Percentiles rank a stretch among this genome's conserved stretches.
Evolutionary conservation across 2,888 invertebrate species (phyloP).

Genomic region (Pseudolycoriella hygida): DNA sequence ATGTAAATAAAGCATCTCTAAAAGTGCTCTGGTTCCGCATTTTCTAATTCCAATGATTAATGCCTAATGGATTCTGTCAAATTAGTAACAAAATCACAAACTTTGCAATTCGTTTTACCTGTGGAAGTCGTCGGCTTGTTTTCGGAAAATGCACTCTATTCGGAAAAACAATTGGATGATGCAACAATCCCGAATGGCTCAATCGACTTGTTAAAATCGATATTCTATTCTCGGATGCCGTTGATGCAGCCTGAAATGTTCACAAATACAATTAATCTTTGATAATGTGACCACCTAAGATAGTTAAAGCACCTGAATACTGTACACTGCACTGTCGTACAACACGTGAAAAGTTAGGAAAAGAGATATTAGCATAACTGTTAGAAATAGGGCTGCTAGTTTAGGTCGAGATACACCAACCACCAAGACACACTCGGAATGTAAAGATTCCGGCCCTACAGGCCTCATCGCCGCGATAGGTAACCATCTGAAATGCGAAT

Average conservation of each 20-base stretch:
- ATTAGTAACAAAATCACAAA: not conserved
- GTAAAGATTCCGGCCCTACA: constrained; percentile 63
- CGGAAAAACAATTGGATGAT: constrained; percentile 29
- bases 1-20: constrained; percentile 92
- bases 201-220: constrained; percentile 22
- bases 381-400: constrained; percentile 58
- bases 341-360: constrained; percentile 73
- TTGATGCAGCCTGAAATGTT: constrained; percentile 33
- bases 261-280: not conserved
- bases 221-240: constrained; percentile 36
- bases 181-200: constrained; percentile 19
- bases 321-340: constrained; percentile 70
- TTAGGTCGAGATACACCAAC: constrained; percentile 72
- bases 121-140: constrained; percentile 45
- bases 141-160: constrained; percentile 40
- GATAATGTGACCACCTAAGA: not conserved
- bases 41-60: constrained; percentile 92
- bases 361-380: constrained; percentile 61
- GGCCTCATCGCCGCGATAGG: constrained; percentile 65
- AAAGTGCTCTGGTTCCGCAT: constrained; percentile 87
- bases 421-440: constrained; percentile 58
- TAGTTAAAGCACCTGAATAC: constrained; percentile 37
- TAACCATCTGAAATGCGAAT: constrained; percentile 47
- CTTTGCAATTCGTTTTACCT: constrained; percentile 19
- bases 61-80: constrained; percentile 32